Conservation (phyloP, 2,797 vertebrate species). For the Syngnathus acus region DNA sequence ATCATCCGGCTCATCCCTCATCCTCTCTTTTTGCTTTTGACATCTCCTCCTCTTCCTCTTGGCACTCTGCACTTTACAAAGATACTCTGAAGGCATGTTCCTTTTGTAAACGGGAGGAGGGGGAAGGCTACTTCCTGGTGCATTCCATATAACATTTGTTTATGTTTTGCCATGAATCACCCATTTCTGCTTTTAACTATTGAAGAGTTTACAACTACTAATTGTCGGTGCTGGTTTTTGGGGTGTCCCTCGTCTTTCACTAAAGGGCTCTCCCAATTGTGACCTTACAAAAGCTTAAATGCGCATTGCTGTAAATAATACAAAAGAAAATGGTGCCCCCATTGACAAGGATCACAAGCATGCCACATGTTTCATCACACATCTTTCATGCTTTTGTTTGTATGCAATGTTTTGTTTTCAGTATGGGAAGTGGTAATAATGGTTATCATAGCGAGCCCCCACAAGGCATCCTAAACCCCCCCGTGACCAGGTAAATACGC, state of each 20-base stretch:
- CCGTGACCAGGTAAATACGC: slow-evolving; percentile 84
- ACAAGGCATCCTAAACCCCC: slow-evolving; percentile 84
- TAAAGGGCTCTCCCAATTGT: slow-evolving; percentile 68
- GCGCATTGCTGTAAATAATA: slow-evolving; percentile 53
- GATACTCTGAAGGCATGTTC: slow-evolving; percentile 23
- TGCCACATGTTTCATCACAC: slow-evolving; percentile 1
- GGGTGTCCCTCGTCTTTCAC: slow-evolving; percentile 56
- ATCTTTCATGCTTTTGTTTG: slow-evolving; percentile 5
- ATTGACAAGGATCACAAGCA: not conserved
- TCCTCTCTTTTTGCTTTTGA: slow-evolving; percentile 10
- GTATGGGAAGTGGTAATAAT: slow-evolving; percentile 94
- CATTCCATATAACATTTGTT: slow-evolving; percentile 20
- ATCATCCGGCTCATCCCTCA: slow-evolving; percentile 48
- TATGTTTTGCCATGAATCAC: not conserved
- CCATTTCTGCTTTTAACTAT: slow-evolving; percentile 11
- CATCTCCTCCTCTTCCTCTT: slow-evolving; percentile 45
- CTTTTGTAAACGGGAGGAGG: slow-evolving; percentile 33
- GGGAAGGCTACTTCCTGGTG: slow-evolving; percentile 34
- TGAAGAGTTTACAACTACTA: slow-evolving; percentile 54
- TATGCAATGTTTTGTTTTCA: slow-evolving; percentile 78
- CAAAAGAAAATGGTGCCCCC: not conserved
- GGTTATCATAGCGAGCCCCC: slow-evolving; percentile 93
- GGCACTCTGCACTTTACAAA: slow-evolving; percentile 75
- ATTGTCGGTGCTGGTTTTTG: slow-evolving; percentile 65
- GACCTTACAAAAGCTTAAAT: slow-evolving; percentile 51